Evolutionary conservation across 1,140 invertebrate genomes (phyloP), one percentile per base, ranked within the genome.

Genomic region (Drosophila navojoa): DNA sequence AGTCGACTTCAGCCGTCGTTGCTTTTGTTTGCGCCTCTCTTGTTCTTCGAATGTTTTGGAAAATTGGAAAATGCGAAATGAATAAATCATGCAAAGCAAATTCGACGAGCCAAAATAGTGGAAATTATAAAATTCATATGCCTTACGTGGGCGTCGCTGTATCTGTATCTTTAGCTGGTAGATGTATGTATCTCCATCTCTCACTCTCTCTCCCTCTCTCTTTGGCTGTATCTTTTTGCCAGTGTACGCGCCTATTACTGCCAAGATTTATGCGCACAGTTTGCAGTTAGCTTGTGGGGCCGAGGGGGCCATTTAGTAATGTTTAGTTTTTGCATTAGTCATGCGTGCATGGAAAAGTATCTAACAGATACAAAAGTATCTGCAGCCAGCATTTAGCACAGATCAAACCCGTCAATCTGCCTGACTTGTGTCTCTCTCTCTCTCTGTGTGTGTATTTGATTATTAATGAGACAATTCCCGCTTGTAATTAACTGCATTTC

Each of bases 381-480:
- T 57, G 19, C 15, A 16, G 15, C 40, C 10, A 38, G 10, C 11
- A 38, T 38, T 38, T 62, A 62, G 58, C 58, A 9, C 40, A 53
- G 58, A 44, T 71, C 64, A 45, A 40, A 47, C 55, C 44, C 60
- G 52, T 64, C 45, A 62, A 73, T 72, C 59, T 71, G 42, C 16
- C 54, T 71, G 35, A 10, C n/a, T 47, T 32, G 62, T 44, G 59
- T 40, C 50, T 74, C 62, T 27, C 50, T 58, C 60, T 42, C 64
- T 54, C 19, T 22, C 19, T 22, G 19, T 22, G 19, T 22, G 19
- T 27, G 5, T 55, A 16, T 58, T 35, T 68, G 76, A 72, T 84
- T 82, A 82, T 84, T 82, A 82, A 84, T 82, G 80, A 82, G 80
- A 79, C 77, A 76, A 66, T 71, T 79, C 15, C 76, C 75, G 32